Base-by-base conservation (phyloP, 2,888 invertebrate genomes). In the Bellardia bayeri region DNA sequence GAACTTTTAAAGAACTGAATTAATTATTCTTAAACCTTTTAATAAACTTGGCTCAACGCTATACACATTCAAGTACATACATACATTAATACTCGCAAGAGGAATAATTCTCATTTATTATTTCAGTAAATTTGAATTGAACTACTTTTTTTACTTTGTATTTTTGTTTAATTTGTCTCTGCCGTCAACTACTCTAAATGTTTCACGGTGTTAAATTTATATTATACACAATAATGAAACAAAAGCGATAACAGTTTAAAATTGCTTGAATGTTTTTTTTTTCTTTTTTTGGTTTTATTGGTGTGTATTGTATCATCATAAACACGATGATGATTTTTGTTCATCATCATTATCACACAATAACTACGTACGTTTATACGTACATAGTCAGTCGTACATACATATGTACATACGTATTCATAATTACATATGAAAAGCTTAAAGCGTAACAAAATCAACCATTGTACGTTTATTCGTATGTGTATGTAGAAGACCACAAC, bases 351-450 rank as follows among this genome's bases (percentile, higher is more conserved):
- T 76, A 83, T 79, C 54, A 74, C 51, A 58, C 16, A 54, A 42
- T 63, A 74, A 51, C 8, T 58, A 13, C 13, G n/a, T 64, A 64
- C 5, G 16, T 64, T n/a, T 14, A 3, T 23, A 68, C 33, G 58
- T 68, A 71, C 63, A 51, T 64, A 61, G 40, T 82, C 76, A 81
- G 0, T 23, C 42, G 66, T 68, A 71, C 63, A 51, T 64, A 61
- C 23, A 23, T 23, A 23, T n/a, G 2, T 23, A 68, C 33, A 58
- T 68, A 71, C 63, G 61, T 64, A 61, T 49, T 84, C 80, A 81
- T 87, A 87, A 87, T 87, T 84, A 84, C 82, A 76, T 54, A 84
- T 82, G 87, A 79, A 85, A 79, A 56, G 71, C 87, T 87, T 51
- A 75, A 85, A 87, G 82, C 87, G 87, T 87, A 87, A 85, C 87